Conservation (phyloP, 2,888 invertebrate species). For the Andrena haemorrhoa region DNA sequence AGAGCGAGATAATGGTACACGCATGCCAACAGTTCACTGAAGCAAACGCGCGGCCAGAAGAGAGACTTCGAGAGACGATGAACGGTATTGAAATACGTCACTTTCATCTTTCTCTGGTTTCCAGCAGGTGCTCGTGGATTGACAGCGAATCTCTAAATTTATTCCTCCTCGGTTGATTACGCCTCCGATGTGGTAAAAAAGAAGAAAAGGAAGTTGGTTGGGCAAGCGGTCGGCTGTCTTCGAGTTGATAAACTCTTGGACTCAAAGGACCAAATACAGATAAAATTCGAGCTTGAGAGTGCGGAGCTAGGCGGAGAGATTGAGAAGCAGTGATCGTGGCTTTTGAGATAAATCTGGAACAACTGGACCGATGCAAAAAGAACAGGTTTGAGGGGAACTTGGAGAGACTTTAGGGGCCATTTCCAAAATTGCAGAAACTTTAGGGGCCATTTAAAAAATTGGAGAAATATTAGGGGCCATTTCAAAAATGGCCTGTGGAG, state of each 20-base stretch:
- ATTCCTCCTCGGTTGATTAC: background rate
- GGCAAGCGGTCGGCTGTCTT: conserved; percentile 50
- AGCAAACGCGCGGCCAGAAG: background rate
- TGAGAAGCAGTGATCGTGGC: background rate
- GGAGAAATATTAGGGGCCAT: too few relatives aligned
- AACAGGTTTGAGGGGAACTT: background rate
- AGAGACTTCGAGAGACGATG: background rate
- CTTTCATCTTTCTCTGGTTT: background rate
- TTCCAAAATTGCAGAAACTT: too few relatives aligned
- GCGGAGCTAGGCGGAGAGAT: background rate
- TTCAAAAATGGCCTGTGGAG: too few relatives aligned
- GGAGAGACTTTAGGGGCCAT: background rate
- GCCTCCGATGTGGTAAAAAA: background rate
- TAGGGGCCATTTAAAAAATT: too few relatives aligned
- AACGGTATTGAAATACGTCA: background rate
- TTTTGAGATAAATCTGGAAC: conserved; percentile 26
- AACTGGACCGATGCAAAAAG: background rate
- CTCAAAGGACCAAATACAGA: conserved; percentile 61
- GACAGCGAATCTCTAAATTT: background rate
- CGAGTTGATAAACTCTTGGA: conserved; percentile 70
- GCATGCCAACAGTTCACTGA: conserved; percentile 2
- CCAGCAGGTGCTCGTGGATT: background rate
- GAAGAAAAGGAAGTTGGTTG: conserved; percentile 56
- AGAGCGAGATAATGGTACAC: conserved; percentile 30
- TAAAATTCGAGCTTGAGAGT: conserved; percentile 54